Evolutionary conservation across 2,888 invertebrate genomes (phyloP).

Genomic region (Carabus problematicus): DNA sequence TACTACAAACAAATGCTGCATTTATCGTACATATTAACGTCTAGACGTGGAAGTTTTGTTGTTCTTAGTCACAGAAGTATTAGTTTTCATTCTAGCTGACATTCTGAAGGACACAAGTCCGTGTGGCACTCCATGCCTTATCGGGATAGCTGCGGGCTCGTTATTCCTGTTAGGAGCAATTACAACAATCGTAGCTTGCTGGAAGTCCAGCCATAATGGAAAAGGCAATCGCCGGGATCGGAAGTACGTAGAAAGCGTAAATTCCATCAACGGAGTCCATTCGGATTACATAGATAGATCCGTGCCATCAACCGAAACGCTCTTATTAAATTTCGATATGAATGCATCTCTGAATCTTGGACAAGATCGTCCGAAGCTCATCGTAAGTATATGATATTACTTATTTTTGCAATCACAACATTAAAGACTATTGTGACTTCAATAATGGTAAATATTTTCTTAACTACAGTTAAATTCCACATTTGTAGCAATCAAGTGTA

Average conservation of each 20-base stretch:
- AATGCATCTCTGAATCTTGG: constrained; percentile 50
- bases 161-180: constrained; percentile 54
- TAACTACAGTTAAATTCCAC: no score
- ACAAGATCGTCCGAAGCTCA: constrained; percentile 51
- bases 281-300: constrained; percentile 15
- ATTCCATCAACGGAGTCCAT: constrained; percentile 17
- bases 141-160: constrained; percentile 58
- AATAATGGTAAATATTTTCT: no score
- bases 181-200: constrained; percentile 53
- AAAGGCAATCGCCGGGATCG: constrained; percentile 22
- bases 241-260: constrained; percentile 50
- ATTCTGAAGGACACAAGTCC: constrained; percentile 50
- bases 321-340: constrained; percentile 57
- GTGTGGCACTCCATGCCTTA: constrained; percentile 61
- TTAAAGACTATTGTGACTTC: no score
- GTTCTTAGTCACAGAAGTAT: not conserved
- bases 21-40: no score
- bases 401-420: no score
- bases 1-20: no score
- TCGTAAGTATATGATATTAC: constrained; percentile 48
- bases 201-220: constrained; percentile 51
- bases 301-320: constrained; percentile 48
- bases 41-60: no score
- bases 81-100: constrained; percentile 46
- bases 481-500: no score